phyloP scores from a whole-genome alignment of 2,888 invertebrate species.

The Mimachlamys varia region DNA sequence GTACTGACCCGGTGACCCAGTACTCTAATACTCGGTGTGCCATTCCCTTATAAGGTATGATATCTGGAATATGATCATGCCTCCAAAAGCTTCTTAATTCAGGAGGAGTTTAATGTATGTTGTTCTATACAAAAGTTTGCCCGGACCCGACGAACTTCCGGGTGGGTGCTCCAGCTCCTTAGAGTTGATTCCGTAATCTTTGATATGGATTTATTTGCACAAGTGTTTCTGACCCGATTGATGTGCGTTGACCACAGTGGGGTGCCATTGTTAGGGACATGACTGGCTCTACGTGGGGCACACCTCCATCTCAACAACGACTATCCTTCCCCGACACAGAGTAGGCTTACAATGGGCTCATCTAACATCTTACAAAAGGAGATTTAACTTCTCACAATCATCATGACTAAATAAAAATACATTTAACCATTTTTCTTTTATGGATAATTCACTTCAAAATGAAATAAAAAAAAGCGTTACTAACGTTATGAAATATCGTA shows the following conservation, averaged over 20 bases:
- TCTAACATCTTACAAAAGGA: background rate
- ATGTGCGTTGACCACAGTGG: background rate
- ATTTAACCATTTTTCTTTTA: no score
- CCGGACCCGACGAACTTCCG: conserved; percentile 23
- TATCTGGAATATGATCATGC: background rate
- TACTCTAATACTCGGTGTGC: background rate
- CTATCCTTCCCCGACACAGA: background rate
- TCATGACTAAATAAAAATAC: no score
- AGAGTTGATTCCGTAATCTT: background rate
- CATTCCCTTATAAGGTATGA: background rate
- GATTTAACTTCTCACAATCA: no score
- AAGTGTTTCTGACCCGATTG: background rate
- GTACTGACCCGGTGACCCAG: no score
- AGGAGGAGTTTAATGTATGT: background rate
- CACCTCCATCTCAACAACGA: background rate
- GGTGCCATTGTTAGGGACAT: background rate
- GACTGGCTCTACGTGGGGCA: background rate
- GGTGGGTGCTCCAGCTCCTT: background rate
- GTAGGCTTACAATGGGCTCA: background rate
- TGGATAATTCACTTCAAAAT: no score
- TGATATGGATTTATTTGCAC: conserved; percentile 8
- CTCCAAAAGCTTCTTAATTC: background rate
- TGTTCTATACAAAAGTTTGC: background rate
- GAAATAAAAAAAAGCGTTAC: no score
- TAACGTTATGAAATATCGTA: no score